phyloP scores from a whole-genome alignment of 64 coral and sea anemone genomes.

The Astreopora myriophthalma region DNA sequence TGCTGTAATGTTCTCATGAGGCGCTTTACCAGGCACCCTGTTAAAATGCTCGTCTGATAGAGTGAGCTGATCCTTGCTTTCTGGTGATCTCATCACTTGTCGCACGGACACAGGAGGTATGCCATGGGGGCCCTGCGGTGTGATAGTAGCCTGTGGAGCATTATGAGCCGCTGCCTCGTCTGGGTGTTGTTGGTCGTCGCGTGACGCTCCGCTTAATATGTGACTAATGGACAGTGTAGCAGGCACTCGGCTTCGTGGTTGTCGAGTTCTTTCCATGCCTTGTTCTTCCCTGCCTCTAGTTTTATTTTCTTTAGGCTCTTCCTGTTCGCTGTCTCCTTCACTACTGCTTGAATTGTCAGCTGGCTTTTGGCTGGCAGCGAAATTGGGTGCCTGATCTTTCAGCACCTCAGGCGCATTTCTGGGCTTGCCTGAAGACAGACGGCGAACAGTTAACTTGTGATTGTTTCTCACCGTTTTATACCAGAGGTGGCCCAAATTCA shows the following conservation, averaged over 20 bases:
- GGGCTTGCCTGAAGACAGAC: not conserved
- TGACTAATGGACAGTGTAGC: slow-evolving; percentile 40
- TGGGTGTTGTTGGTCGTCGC: not conserved
- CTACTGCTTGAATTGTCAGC: not conserved
- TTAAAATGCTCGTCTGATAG: not conserved
- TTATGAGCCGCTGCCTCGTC: not conserved
- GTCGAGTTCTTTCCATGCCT: not conserved
- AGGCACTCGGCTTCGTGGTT: not conserved
- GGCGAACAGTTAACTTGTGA: not conserved
- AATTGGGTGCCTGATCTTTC: slow-evolving; percentile 6
- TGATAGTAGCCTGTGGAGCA: not conserved
- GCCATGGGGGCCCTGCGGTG: not conserved
- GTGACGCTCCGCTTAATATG: slow-evolving; percentile 24
- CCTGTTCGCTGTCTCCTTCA: not conserved
- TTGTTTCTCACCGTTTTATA: not conserved
- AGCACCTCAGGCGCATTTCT: not conserved
- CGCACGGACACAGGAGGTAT: not conserved
- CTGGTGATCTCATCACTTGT: not conserved
- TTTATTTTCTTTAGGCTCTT: not conserved
- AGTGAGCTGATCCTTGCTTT: not conserved
- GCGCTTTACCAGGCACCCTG: slow-evolving; percentile 3
- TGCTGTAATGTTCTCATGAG: not conserved
- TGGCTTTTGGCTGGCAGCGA: no score
- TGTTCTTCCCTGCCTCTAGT: not conserved
- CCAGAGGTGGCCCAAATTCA: no score